A percentile compares a stretch with the other conserved stretches of the same genome.
Evolutionary conservation across 1,140 invertebrate species (phyloP).

Genomic region (Procambarus virginalis): DNA sequence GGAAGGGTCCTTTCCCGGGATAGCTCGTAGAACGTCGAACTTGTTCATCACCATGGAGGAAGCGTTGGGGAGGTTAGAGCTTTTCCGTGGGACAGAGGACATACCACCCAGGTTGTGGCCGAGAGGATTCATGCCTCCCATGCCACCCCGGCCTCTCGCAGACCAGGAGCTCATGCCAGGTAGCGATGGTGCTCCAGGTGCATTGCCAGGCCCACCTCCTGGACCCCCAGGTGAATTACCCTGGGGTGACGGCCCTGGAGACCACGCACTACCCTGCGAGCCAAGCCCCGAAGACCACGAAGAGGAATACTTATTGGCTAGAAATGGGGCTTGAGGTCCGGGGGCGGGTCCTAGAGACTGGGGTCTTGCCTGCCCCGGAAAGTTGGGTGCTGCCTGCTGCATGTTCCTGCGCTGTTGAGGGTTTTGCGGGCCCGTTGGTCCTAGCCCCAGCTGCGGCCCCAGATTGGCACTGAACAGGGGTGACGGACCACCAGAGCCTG

Average conservation of each 20-base stretch:
- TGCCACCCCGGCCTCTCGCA: slow-evolving; percentile 38
- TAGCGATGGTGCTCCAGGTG: slow-evolving; percentile 47
- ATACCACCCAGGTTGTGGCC: slow-evolving; percentile 58
- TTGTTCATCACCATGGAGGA: slow-evolving; percentile 67
- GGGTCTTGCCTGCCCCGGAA: slow-evolving; percentile 49
- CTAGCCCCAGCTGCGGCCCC: slow-evolving; percentile 60
- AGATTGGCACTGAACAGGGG: slow-evolving; percentile 57
- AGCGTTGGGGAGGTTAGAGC: slow-evolving; percentile 51
- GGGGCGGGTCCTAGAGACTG: slow-evolving; percentile 52
- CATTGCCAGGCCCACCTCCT: slow-evolving; percentile 53
- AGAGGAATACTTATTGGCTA: slow-evolving; percentile 60
- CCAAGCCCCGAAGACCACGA: slow-evolving; percentile 65
- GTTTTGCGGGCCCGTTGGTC: slow-evolving; percentile 45
- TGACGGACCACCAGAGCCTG: slow-evolving; percentile 60
- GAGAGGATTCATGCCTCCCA: slow-evolving; percentile 55
- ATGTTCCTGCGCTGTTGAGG: slow-evolving; percentile 59
- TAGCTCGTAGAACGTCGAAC: slow-evolving; percentile 63
- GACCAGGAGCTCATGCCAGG: slow-evolving; percentile 56
- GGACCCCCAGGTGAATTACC: slow-evolving; percentile 57
- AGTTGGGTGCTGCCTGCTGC: slow-evolving; percentile 59
- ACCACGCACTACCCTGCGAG: slow-evolving; percentile 64
- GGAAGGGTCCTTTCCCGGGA: slow-evolving; percentile 66
- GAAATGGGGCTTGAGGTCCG: slow-evolving; percentile 58
- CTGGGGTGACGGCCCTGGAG: slow-evolving; percentile 62
- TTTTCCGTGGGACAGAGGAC: slow-evolving; percentile 61